Conservation (phyloP, 2,888 invertebrate genomes). For the Epiblema foenella region DNA sequence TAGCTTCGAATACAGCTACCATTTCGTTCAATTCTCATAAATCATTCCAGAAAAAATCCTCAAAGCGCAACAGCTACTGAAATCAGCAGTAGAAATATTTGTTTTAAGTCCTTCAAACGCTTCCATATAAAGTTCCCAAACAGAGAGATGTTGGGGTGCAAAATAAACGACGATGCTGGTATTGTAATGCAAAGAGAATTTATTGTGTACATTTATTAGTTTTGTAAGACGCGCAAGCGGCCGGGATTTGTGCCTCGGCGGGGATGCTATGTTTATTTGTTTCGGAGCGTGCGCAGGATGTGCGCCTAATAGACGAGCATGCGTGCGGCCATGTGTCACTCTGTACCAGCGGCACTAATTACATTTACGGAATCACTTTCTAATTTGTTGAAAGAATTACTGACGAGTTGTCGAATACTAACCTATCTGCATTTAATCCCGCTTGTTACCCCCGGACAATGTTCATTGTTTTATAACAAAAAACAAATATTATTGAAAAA, state of each 20-base stretch:
- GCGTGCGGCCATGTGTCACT: slow-evolving; percentile 73
- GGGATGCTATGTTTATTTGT: slow-evolving; percentile 76
- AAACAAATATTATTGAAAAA: no score
- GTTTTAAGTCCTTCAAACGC: slow-evolving; percentile 36
- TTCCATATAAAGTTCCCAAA: slow-evolving; percentile 44
- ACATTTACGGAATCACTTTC: slow-evolving; percentile 44
- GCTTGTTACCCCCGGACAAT: not conserved
- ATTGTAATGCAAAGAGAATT: slow-evolving; percentile 75
- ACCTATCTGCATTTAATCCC: slow-evolving; percentile 36
- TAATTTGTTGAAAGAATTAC: slow-evolving; percentile 62
- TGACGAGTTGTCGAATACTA: slow-evolving; percentile 46
- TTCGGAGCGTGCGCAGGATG: slow-evolving; percentile 73
- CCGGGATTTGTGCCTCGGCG: slow-evolving; percentile 71
- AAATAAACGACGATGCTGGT: slow-evolving; percentile 54
- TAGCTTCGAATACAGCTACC: slow-evolving; percentile 47
- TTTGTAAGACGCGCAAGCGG: slow-evolving; percentile 72
- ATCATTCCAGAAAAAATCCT: slow-evolving; percentile 37
- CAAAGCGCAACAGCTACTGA: slow-evolving; percentile 27
- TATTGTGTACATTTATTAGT: slow-evolving; percentile 79
- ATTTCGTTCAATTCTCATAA: slow-evolving; percentile 37
- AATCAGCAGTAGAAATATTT: slow-evolving; percentile 21
- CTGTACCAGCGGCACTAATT: slow-evolving; percentile 46
- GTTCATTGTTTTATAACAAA: not conserved
- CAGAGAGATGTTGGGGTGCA: slow-evolving; percentile 54
- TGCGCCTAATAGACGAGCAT: slow-evolving; percentile 68